A percentile compares a stretch with the other conserved stretches of the same genome.
Evolutionary conservation across 2,797 vertebrate species (phyloP).

Genomic region (Remorina albescens): DNA sequence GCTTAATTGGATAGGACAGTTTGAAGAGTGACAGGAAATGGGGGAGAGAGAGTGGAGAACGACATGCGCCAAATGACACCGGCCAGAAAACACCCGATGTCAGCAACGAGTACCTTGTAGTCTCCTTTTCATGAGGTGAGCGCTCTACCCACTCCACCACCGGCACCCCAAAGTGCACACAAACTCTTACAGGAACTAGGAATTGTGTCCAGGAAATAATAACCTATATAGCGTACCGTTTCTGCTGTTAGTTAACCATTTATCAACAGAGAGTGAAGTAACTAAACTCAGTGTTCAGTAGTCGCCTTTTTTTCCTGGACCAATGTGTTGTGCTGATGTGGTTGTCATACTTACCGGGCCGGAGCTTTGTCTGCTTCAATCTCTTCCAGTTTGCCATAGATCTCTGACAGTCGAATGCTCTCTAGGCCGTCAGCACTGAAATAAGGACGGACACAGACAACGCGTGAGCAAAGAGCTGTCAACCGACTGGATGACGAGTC

Average conservation of each 20-base stretch:
- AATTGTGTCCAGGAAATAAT: not conserved
- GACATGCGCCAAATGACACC: no score
- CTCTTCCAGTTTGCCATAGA: constrained; percentile 94
- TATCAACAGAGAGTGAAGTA: not conserved
- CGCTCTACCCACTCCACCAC: no score
- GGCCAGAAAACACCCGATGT: no score
- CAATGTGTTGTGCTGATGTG: not conserved
- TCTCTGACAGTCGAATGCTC: constrained; percentile 90
- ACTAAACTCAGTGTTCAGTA: no score
- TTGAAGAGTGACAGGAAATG: no score
- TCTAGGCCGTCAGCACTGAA: constrained; percentile 90
- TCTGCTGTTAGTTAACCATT: not conserved
- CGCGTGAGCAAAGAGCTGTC: no score
- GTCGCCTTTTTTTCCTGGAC: not conserved
- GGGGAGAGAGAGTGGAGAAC: no score
- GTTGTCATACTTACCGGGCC: constrained; percentile 85
- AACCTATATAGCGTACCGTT: not conserved
- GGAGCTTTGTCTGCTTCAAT: constrained; percentile 98
- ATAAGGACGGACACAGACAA: not conserved
- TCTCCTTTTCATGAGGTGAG: no score
- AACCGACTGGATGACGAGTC: not conserved
- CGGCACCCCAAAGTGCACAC: no score
- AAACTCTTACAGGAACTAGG: no score
- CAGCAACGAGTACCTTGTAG: no score
- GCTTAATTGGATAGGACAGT: no score